Evolutionary conservation across 2,113 vertebrate species (phyloP).

Genomic region (Geothlypis trichas): DNA sequence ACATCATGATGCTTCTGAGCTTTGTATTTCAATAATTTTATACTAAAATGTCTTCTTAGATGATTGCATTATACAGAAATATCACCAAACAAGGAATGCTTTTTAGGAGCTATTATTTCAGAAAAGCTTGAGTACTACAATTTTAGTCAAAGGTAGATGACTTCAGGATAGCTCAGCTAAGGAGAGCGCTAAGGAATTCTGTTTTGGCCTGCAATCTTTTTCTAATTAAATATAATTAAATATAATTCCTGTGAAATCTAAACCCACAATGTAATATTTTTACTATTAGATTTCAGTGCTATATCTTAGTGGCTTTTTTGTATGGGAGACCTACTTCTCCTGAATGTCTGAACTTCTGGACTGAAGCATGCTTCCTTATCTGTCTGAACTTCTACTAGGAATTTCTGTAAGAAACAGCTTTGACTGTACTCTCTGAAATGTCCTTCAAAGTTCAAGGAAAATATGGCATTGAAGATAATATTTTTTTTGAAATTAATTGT

Average conservation of each 20-base stretch:
- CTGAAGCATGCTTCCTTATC: background rate
- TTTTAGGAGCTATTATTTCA: background rate
- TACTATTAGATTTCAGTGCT: background rate
- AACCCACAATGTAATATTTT: background rate
- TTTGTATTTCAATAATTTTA: background rate
- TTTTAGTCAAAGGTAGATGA: background rate
- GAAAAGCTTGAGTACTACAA: background rate
- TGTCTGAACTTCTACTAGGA: background rate
- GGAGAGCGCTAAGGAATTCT: background rate
- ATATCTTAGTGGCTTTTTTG: background rate
- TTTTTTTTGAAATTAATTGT: background rate
- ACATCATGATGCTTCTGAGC: background rate
- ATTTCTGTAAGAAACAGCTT: background rate
- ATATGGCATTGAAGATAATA: fast-evolving
- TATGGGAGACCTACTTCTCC: background rate
- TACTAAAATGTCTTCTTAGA: background rate
- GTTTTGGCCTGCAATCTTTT: background rate
- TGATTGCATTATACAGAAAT: background rate
- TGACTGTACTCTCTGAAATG: background rate
- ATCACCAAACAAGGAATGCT: background rate
- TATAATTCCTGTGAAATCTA: background rate
- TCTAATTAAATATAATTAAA: background rate
- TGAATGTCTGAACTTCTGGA: background rate
- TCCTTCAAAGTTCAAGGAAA: background rate
- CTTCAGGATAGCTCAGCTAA: background rate